Percentiles rank a stretch among this genome's conserved stretches.
phyloP scores from a whole-genome alignment of 2,888 invertebrate species.

The Oscheius onirici region DNA sequence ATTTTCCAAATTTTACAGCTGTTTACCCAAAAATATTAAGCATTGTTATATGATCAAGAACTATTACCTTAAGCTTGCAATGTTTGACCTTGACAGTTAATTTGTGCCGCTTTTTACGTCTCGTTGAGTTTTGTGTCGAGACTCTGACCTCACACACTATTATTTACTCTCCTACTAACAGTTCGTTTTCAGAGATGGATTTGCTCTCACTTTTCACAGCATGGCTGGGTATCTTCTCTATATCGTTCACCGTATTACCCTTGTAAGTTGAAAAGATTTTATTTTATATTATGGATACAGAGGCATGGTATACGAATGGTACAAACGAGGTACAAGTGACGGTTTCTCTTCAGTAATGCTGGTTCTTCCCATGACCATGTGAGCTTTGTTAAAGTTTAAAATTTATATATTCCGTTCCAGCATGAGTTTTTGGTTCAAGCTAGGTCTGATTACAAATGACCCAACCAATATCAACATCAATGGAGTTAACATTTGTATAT shows the following conservation, averaged over 20 bases:
- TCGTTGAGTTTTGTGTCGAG: not conserved
- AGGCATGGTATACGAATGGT: constrained; percentile 60
- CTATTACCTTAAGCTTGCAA: no score
- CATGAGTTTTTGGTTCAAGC: constrained; percentile 65
- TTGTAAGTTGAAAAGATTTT: constrained; percentile 47
- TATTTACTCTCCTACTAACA: not conserved
- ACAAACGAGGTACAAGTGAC: constrained; percentile 65
- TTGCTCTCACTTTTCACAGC: constrained; percentile 55
- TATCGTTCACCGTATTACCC: constrained; percentile 67
- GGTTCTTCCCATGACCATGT: constrained; percentile 66
- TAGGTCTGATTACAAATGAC: constrained; percentile 65
- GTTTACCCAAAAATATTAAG: no score
- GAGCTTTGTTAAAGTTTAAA: constrained; percentile 29
- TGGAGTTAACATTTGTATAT: constrained; percentile 57
- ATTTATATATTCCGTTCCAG: constrained; percentile 49
- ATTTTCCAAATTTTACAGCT: no score
- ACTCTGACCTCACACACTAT: not conserved
- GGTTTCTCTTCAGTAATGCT: constrained; percentile 70
- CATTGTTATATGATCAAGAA: no score
- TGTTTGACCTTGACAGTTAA: no score
- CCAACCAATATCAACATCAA: constrained; percentile 62
- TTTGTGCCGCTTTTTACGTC: not conserved
- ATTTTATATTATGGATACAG: constrained; percentile 25
- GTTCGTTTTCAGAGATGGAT: constrained; percentile 41
- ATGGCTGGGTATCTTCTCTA: constrained; percentile 65